phyloP scores from a whole-genome alignment of 2,797 vertebrate species.

The Chelon labrosus region DNA sequence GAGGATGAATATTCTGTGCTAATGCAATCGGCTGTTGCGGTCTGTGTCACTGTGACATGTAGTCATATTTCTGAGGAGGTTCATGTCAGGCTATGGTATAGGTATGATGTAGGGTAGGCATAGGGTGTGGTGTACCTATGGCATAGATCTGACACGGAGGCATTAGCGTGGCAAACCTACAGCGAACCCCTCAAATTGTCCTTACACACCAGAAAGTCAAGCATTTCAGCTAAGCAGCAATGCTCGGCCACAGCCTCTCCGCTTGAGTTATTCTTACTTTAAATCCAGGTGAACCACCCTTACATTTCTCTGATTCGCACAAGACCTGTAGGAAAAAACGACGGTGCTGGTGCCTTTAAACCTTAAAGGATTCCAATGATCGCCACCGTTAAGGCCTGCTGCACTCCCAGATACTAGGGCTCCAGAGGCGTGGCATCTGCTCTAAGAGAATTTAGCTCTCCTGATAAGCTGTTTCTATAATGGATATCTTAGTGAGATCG shows the following conservation, averaged over 20 bases:
- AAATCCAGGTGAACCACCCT: background rate
- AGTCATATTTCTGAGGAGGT: too few relatives aligned
- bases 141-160: too few relatives aligned
- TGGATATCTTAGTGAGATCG: background rate
- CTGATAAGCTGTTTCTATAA: background rate
- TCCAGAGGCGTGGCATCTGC: background rate
- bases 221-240: background rate
- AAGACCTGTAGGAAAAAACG: background rate
- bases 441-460: background rate
- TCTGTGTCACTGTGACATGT: too few relatives aligned
- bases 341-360: background rate
- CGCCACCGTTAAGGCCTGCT: background rate
- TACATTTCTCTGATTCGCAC: background rate
- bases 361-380: background rate
- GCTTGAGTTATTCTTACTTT: too few relatives aligned
- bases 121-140: too few relatives aligned
- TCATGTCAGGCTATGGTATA: too few relatives aligned
- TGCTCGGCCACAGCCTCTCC: background rate
- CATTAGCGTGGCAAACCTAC: too few relatives aligned
- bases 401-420: background rate
- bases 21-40: too few relatives aligned
- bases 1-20: too few relatives aligned
- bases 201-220: conserved; percentile 3
- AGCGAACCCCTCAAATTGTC: background rate
- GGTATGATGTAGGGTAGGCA: too few relatives aligned